These are phyloP conservation scores for Caenorhabditis parvicauda DNA, from an alignment of 2,888 invertebrate species.

Conservation along the genomic window DNA sequence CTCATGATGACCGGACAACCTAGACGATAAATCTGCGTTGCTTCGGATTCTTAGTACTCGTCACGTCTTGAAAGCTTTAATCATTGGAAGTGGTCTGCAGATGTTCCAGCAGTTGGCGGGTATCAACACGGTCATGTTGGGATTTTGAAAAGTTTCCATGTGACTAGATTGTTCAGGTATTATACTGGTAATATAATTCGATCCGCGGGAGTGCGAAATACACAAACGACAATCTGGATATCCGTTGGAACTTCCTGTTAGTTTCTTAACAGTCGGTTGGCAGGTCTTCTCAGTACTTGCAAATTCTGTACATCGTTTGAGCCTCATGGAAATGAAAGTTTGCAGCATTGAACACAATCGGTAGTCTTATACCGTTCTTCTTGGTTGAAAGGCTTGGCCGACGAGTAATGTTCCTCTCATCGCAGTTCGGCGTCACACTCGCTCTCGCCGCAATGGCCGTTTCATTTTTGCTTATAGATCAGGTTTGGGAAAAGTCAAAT, in stretches of 20 bases:
- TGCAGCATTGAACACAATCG: conserved; percentile 44
- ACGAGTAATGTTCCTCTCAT: conserved; percentile 45
- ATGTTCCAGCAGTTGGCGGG: conserved; percentile 68
- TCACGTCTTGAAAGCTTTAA: conserved; percentile 63
- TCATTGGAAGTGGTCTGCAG: conserved; percentile 68
- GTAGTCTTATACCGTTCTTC: conserved; percentile 58
- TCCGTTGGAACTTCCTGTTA: conserved; percentile 32
- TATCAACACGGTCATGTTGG: conserved; percentile 69
- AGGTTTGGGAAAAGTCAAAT: background rate
- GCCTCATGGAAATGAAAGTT: background rate
- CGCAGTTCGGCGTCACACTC: conserved; percentile 46
- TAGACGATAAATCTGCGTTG: too few relatives aligned
- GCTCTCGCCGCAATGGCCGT: conserved; percentile 51
- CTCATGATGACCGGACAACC: too few relatives aligned
- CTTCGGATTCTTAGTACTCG: conserved; percentile 48
- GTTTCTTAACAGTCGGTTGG: too few relatives aligned
- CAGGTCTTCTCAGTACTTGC: too few relatives aligned
- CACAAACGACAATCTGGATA: conserved; percentile 53
- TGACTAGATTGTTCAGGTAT: conserved; percentile 13
- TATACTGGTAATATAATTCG: conserved; percentile 54
- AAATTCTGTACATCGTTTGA: too few relatives aligned
- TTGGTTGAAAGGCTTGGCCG: conserved; percentile 52
- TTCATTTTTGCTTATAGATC: conserved; percentile 33
- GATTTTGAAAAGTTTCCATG: background rate
- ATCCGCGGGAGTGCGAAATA: conserved; percentile 47